Evolutionary conservation across 2,888 invertebrate species (phyloP).

Genomic region (Alsophila aescularia): DNA sequence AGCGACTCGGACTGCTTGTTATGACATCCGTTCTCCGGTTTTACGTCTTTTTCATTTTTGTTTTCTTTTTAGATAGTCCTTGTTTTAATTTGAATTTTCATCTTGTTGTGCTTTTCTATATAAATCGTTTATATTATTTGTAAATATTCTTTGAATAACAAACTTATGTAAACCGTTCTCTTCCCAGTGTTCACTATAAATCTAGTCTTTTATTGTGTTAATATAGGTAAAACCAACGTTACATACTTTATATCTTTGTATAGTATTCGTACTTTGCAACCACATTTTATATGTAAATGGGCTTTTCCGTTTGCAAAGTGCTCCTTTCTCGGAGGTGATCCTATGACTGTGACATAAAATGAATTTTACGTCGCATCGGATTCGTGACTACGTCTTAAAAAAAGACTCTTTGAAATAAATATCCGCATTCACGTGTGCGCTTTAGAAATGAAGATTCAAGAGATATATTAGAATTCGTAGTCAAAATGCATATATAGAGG

Average conservation of each 20-base stretch:
- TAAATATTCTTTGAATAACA: neutral
- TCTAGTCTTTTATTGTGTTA: conserved; percentile 8
- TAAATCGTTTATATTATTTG: neutral
- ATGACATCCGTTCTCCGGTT: conserved; percentile 63
- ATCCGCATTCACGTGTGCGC: neutral
- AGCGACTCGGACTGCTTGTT: conserved; percentile 44
- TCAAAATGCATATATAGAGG: no score
- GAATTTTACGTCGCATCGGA: conserved; percentile 58
- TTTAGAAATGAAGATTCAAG: no score
- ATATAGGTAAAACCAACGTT: conserved; percentile 20
- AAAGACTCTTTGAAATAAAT: conserved; percentile 8
- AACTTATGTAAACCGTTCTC: neutral
- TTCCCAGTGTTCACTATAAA: neutral
- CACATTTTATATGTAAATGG: conserved; percentile 70
- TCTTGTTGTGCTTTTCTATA: conserved; percentile 1
- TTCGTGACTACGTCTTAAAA: conserved; percentile 47
- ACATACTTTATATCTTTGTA: conserved; percentile 34
- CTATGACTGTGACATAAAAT: conserved; percentile 62
- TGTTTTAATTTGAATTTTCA: conserved; percentile 7
- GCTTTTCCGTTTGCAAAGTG: conserved; percentile 65
- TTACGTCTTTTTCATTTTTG: conserved; percentile 46
- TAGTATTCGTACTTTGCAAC: conserved; percentile 37
- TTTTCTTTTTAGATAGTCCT: conserved; percentile 4
- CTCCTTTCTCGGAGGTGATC: conserved; percentile 64
- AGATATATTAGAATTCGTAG: no score